These are phyloP conservation scores for Semibalanus balanoides DNA, from an alignment of 1,140 invertebrate species.

Conservation along the genomic window DNA sequence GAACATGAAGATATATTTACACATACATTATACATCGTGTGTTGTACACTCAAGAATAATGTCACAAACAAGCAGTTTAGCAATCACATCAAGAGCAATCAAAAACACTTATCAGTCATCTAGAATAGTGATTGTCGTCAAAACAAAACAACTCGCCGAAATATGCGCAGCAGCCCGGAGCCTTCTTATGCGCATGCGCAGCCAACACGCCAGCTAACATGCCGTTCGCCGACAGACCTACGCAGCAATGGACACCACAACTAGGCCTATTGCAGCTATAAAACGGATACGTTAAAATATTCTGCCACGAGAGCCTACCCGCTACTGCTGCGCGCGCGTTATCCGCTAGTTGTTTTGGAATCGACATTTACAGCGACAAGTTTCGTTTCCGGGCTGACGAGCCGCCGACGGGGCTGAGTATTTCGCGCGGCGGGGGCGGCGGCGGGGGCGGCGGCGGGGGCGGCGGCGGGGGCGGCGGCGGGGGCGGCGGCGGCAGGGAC, in stretches of 20 bases:
- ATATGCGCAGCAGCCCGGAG: not conserved
- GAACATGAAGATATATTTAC: slow-evolving; percentile 2
- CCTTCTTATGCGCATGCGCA: not conserved
- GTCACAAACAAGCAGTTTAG: slow-evolving; percentile 2
- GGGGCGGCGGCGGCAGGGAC: too few relatives aligned
- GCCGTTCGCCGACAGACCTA: not conserved
- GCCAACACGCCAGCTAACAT: too few relatives aligned
- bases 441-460: too few relatives aligned
- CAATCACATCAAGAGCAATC: slow-evolving; percentile 2
- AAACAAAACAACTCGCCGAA: not conserved
- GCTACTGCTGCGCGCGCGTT: not conserved
- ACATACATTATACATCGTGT: not conserved
- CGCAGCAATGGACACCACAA: not conserved
- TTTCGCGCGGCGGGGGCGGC: not conserved
- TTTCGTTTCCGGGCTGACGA: too few relatives aligned
- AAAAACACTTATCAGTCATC: not conserved
- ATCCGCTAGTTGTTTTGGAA: not conserved
- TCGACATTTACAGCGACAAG: not conserved
- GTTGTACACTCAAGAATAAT: slow-evolving; percentile 1
- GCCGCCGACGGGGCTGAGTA: not conserved
- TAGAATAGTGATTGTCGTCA: slow-evolving; percentile 1
- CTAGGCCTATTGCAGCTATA: slow-evolving; percentile 1
- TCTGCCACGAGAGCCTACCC: not conserved
- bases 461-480: too few relatives aligned
- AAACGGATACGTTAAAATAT: slow-evolving; percentile 1